Evolutionary conservation across 2,888 invertebrate genomes (phyloP), one percentile per base, ranked within the genome.

Genomic region (Phortica magna): DNA sequence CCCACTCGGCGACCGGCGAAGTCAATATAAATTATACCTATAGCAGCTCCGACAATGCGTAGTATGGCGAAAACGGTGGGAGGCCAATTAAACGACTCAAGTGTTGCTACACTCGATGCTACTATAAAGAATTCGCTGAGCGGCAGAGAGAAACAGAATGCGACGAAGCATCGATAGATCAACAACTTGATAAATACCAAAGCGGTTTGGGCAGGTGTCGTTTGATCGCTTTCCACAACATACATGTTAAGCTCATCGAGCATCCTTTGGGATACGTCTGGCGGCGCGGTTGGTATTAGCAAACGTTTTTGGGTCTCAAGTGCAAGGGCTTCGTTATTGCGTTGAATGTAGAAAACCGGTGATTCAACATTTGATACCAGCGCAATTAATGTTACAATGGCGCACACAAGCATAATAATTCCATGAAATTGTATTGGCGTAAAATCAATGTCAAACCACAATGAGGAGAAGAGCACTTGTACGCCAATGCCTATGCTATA

Each of bases 111-210:
- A 0, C 1, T 7, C 17, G 55, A n/a, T 14, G n/a, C 7, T 55
- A 55, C 14, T 12, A 7, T 14, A 12, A 55, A 17, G 55, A 1
- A 14, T 7, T 7, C n/a, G 68, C 79, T 85, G 4, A 90, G 76
- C 0, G 91, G 90, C 9, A 88, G 0, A 0, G 91, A 86, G 61
- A 91, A 84, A 14, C 85, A 81, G 55, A 90, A 88, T 5, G 90
- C 83, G 41, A 90, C 81, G 6, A 88, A 78, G 73, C 83, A 80
- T 19, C 90, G 89, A 65, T 85, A 85, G 17, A 90, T 17, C 19
- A 84, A 76, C 76, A 90, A 74, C 73, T 88, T 90, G 0, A 85
- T 6, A 67, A 91, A 81, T 53, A 91, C 90, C 76, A 82, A 67
- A 0, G 74, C 7, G 14, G 88, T 82, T 1, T 76, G 42, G 0